phyloP scores from a whole-genome alignment of 64 coral and sea anemone species.

The Stichodactyla mertensii region DNA sequence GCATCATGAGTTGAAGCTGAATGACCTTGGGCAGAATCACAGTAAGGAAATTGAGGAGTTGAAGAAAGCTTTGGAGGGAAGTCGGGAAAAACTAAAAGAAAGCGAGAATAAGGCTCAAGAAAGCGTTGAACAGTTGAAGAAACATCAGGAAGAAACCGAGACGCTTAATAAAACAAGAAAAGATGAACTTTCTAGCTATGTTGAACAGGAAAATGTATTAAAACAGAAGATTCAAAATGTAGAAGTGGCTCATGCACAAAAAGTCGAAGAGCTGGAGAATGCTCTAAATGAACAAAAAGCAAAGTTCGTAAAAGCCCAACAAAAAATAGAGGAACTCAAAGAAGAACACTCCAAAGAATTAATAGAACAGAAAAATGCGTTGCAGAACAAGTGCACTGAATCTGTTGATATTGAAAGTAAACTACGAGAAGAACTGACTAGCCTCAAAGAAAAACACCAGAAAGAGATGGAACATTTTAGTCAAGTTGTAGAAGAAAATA shows the following conservation, averaged over 20 bases:
- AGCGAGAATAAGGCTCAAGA: constrained; percentile 5
- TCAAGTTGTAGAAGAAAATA: constrained; percentile 44
- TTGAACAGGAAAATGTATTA: constrained; percentile 1
- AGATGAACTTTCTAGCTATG: neutral
- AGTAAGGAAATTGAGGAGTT: constrained; percentile 19
- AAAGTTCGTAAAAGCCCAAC: neutral
- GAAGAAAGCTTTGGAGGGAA: constrained; percentile 21
- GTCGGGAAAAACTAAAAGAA: neutral
- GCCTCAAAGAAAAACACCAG: constrained; percentile 65
- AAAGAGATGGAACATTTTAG: constrained; percentile 51
- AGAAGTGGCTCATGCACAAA: neutral
- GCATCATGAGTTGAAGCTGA: constrained; percentile 63
- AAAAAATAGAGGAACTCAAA: neutral
- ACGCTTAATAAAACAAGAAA: neutral
- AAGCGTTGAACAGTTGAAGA: neutral
- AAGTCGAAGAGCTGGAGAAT: constrained; percentile 47
- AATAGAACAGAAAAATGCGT: neutral
- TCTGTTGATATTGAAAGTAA: constrained; percentile 34
- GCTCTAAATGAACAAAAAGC: constrained; percentile 24
- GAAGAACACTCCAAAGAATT: constrained; percentile 4
- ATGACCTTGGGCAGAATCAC: constrained; percentile 37
- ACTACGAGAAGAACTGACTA: constrained; percentile 36
- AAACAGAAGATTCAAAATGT: constrained; percentile 10
- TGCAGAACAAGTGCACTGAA: constrained; percentile 19
- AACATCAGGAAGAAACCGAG: neutral